phyloP scores from a whole-genome alignment of 2,888 invertebrate genomes.

The Anarsia innoxiella region DNA sequence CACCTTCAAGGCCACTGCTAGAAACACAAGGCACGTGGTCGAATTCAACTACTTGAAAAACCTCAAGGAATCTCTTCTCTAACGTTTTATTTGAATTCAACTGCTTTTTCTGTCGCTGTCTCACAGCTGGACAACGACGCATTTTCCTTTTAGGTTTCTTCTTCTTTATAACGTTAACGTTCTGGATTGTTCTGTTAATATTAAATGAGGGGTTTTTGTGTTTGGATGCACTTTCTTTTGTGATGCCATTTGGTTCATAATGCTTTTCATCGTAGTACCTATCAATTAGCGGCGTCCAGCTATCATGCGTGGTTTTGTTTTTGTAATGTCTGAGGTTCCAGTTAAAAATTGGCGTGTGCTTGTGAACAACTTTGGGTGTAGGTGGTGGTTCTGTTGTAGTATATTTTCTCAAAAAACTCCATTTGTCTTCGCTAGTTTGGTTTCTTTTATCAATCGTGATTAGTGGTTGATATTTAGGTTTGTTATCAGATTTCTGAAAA shows the following conservation, averaged over 20 bases:
- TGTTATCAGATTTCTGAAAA: constrained; percentile 9
- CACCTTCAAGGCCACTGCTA: constrained; percentile 77
- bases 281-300: neutral
- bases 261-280: too few species aligned
- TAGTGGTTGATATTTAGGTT: constrained; percentile 15
- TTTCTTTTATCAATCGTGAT: constrained; percentile 1
- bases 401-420: neutral
- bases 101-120: constrained; percentile 21
- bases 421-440: constrained; percentile 6
- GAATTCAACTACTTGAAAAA: constrained; percentile 83
- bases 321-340: too few species aligned
- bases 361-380: neutral
- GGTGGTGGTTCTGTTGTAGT: neutral
- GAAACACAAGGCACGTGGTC: constrained; percentile 77
- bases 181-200: constrained; percentile 27
- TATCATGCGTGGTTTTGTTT: too few species aligned
- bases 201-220: constrained; percentile 1
- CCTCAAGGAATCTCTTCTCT: constrained; percentile 72
- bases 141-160: constrained; percentile 27
- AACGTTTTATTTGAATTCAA: constrained; percentile 16
- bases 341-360: too few species aligned
- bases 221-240: too few species aligned
- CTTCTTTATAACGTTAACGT: constrained; percentile 25
- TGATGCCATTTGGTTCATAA: too few species aligned
- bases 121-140: constrained; percentile 28